Base-by-base conservation (phyloP, 2,113 vertebrate genomes). In the Cariama cristata region DNA sequence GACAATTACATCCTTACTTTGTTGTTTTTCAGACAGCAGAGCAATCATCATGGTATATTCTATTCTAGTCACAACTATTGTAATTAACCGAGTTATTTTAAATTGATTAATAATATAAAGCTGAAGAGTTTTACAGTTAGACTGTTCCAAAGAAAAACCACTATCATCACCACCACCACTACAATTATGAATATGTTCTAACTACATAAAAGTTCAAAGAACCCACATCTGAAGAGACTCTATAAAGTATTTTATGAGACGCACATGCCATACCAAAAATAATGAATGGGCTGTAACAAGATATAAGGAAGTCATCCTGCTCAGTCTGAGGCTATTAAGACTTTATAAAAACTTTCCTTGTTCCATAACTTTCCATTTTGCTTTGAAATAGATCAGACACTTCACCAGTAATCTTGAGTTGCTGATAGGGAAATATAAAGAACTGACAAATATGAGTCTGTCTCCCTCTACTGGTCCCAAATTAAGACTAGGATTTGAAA, bases 321-420 rank as follows among this genome's bases (percentile, higher is more conserved):
- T 52, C 45, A 76, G 50, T 79, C 91, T 53, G 74, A 79, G 74
- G 81, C 71, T 87, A 86, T 35, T 59, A 77, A 86, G 85, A 55
- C 84, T 73, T 58, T 27, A 96, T 96, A 95, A 88, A 88, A 96
- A 95, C 96, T 94, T 92, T 85, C 89, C 93, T 97, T 96, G 93
- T 97, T 97, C 59, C 4, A 0, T 69, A 94, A 94, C 86, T 97
- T 94, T 82, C 86, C 67, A 26, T 92, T 96, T 94, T 80, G 74
- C 95, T 97, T 97, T 97, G 95, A 96, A 97, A 97, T 44, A 91
- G 93, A 97, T 95, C 96, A 97, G 94, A 95, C 90, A 74, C 77
- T 96, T 96, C 94, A 88, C 26, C 91, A 74, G 63, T 80, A 90
- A 95, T 93, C 80, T 66, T 52, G 74, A 96, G 89, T 33, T 97